A percentile compares a stretch with the other conserved stretches of the same genome.
These are phyloP conservation scores for Lasioglossum pauxillum DNA, from an alignment of 2,888 invertebrate species.

Conservation along the genomic window DNA sequence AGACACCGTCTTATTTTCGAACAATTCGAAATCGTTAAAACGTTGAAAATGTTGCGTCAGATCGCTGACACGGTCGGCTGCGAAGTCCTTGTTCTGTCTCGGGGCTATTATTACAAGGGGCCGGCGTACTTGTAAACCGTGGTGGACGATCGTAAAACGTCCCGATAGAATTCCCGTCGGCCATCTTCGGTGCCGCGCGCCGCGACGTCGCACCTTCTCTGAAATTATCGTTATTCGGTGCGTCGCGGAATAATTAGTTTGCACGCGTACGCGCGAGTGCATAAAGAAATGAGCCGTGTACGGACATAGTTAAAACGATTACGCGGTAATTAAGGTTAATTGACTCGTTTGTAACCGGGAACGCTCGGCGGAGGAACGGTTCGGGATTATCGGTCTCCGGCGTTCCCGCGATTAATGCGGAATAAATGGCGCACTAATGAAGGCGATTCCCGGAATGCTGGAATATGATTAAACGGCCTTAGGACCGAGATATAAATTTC, in stretches of 20 bases:
- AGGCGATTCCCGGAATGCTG: slow-evolving; percentile 43
- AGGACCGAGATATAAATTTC: slow-evolving; percentile 18
- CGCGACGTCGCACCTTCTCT: slow-evolving; percentile 38
- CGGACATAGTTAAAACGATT: slow-evolving; percentile 66
- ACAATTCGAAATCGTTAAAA: slow-evolving; percentile 42
- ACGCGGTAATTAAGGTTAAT: slow-evolving; percentile 73
- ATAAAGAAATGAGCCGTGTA: slow-evolving; percentile 57
- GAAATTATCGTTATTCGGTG: slow-evolving; percentile 61
- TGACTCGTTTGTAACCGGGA: slow-evolving; percentile 61
- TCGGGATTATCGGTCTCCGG: slow-evolving; percentile 53
- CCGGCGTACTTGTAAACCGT: slow-evolving; percentile 17
- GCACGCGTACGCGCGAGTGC: slow-evolving; percentile 23
- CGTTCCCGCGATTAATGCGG: slow-evolving; percentile 47
- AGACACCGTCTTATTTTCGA: neutral
- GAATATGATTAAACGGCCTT: slow-evolving; percentile 27
- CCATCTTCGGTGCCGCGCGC: slow-evolving; percentile 16
- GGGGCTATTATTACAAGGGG: slow-evolving; percentile 21
- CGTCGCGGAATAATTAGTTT: slow-evolving; percentile 56
- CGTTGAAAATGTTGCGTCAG: slow-evolving; percentile 37
- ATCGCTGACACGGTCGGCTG: neutral
- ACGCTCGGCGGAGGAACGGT: slow-evolving; percentile 40
- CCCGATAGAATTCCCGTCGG: slow-evolving; percentile 44
- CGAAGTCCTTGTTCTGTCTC: slow-evolving; percentile 22
- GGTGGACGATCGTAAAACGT: slow-evolving; percentile 53
- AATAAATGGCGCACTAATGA: slow-evolving; percentile 33